A percentile compares a stretch with the other conserved stretches of the same genome.
Conservation (phyloP, 2,797 vertebrate genomes). For the Rhadinocentrus ornatus region DNA sequence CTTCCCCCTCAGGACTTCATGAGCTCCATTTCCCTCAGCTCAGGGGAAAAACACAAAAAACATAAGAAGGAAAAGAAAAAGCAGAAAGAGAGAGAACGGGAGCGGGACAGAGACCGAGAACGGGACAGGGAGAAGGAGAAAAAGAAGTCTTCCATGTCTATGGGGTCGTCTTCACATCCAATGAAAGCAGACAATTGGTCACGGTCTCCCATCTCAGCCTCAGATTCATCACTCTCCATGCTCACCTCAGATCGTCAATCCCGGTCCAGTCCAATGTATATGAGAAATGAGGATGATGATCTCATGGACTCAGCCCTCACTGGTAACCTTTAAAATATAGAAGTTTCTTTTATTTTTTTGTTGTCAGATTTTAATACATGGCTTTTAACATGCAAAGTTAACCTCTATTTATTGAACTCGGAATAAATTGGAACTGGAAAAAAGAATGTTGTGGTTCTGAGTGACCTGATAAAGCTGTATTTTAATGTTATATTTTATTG, state of each 20-base stretch:
- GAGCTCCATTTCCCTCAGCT: slow-evolving; percentile 87
- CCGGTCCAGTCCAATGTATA: slow-evolving; percentile 91
- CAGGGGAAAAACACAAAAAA: slow-evolving; percentile 96
- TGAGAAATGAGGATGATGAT: slow-evolving; percentile 96
- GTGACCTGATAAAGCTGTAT: slow-evolving; percentile 42
- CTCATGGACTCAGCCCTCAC: slow-evolving; percentile 98
- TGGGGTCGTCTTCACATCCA: slow-evolving; percentile 84
- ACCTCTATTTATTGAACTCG: slow-evolving; percentile 69
- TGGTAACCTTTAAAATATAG: slow-evolving; percentile 82
- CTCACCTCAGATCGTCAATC: slow-evolving; percentile 89
- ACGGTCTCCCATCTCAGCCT: slow-evolving; percentile 92
- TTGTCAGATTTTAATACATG: slow-evolving; percentile 38
- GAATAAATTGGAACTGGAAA: slow-evolving; percentile 29
- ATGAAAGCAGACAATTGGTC: slow-evolving; percentile 97
- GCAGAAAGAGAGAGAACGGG: slow-evolving; percentile 91
- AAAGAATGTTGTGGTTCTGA: slow-evolving; percentile 14
- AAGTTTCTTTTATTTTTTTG: slow-evolving; percentile 3
- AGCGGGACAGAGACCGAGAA: slow-evolving; percentile 89
- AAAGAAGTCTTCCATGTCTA: slow-evolving; percentile 84
- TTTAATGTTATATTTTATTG: slow-evolving; percentile 49
- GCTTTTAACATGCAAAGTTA: slow-evolving; percentile 54
- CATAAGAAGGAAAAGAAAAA: slow-evolving; percentile 99
- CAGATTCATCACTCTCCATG: slow-evolving; percentile 90
- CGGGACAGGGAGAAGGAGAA: slow-evolving; percentile 83
- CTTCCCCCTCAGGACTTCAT: slow-evolving; percentile 84